These are phyloP conservation scores for Argynnis bischoffii DNA, from an alignment of 2,888 invertebrate genomes.

Conservation along the genomic window DNA sequence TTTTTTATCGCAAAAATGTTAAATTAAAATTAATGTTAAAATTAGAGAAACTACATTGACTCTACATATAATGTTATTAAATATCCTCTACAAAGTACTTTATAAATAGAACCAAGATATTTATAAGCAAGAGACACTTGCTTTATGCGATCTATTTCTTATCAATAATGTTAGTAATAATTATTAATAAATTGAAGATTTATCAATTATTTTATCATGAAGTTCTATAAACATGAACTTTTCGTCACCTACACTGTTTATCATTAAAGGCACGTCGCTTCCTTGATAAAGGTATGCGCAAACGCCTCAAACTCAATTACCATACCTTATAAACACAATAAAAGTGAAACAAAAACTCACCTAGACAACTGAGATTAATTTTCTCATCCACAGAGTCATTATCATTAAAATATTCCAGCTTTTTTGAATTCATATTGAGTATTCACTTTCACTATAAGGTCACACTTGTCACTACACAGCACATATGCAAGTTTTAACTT, in stretches of 20 bases:
- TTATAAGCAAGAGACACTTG: neutral
- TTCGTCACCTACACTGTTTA: slow-evolving; percentile 34
- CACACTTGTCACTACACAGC: slow-evolving; percentile 65
- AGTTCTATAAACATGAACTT: slow-evolving; percentile 31
- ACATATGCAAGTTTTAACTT: slow-evolving; percentile 36
- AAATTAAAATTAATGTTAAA: too few relatives aligned
- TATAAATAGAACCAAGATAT: slow-evolving; percentile 14
- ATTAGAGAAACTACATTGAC: neutral
- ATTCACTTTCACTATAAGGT: slow-evolving; percentile 58
- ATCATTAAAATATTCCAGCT: slow-evolving; percentile 76
- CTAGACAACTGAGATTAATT: slow-evolving; percentile 79
- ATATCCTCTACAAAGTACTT: neutral
- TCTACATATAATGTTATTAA: slow-evolving; percentile 1
- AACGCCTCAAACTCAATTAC: slow-evolving; percentile 30
- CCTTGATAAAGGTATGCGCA: slow-evolving; percentile 41
- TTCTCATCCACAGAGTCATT: slow-evolving; percentile 75
- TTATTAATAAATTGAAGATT: slow-evolving; percentile 15
- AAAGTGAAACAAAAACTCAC: slow-evolving; percentile 52
- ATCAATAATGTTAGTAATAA: slow-evolving; percentile 15
- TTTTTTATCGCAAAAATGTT: neutral
- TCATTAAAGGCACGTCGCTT: slow-evolving; percentile 39
- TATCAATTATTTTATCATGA: slow-evolving; percentile 21
- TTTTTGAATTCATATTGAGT: slow-evolving; percentile 78
- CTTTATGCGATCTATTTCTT: slow-evolving; percentile 8
- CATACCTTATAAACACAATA: slow-evolving; percentile 27